phyloP scores from a whole-genome alignment of 2,888 invertebrate species.

The Sympetrum striolatum region DNA sequence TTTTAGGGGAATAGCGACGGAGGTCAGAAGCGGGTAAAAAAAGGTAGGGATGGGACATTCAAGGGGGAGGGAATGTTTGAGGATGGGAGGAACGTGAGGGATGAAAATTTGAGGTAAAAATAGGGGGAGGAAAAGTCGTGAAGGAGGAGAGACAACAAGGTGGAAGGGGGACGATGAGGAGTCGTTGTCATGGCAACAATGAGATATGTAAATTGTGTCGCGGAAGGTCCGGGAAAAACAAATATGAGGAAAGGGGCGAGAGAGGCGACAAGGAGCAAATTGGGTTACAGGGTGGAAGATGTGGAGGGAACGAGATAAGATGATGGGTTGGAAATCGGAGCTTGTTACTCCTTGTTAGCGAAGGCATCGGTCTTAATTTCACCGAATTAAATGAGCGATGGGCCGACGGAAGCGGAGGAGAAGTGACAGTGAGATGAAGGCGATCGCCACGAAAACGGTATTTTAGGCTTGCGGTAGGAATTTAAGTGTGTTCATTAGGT shows the following conservation, averaged over 20 bases:
- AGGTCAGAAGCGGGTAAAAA: neutral
- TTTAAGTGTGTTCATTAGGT: too few species aligned
- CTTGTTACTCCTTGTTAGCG: slow-evolving; percentile 30
- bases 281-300: neutral
- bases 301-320: neutral
- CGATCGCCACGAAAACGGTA: neutral
- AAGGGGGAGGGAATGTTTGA: neutral
- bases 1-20: neutral
- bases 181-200: neutral
- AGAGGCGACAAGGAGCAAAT: slow-evolving; percentile 3
- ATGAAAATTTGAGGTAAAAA: neutral
- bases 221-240: neutral
- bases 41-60: neutral
- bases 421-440: neutral
- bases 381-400: neutral
- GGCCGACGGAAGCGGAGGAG: neutral
- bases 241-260: neutral
- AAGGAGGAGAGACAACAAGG: neutral
- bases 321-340: neutral
- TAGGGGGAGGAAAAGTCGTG: neutral
- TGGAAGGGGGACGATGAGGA: neutral
- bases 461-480: too few species aligned
- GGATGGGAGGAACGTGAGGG: neutral
- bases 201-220: neutral
- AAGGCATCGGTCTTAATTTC: slow-evolving; percentile 14